Base-by-base conservation (phyloP, 2,113 vertebrate species). In the Hoplias malabaricus region DNA sequence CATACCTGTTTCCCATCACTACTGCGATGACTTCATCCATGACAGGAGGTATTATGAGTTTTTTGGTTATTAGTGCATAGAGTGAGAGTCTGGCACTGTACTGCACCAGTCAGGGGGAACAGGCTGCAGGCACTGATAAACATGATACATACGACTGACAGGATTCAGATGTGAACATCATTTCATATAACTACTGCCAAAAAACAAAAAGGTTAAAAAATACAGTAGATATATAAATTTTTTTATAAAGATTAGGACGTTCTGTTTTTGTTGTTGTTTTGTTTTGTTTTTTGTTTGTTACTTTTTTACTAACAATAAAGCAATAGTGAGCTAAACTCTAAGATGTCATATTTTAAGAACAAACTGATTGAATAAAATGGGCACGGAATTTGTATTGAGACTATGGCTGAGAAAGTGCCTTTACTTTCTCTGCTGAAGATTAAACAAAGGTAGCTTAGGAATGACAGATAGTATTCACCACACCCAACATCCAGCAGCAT, bases 401-500 rank as follows among this genome's bases (percentile, higher is more conserved):
- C 42, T 6, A 29, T 21, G n/a, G 6, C 9, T 31, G 40, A 69
- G 42, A 48, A 46, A 69, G 25, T 31, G 42, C 5, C 66, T 8
- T 68, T 69, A 16, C 27, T 36, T 56, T 69, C 23, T 38, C 59
- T 43, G 21, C 46, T 36, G 3, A 19, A 69, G 69, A 46, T 53
- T 21, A 65, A 31, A 38, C 19, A 31, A 23, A 50, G n/a, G 12
- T 7, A 34, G 2, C 25, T 46, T 27, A 23, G 36, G 54, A 61
- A 61, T 43, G 25, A 36, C 11, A 65, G 42, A 29, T 23, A 66
- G 38, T 54, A 19, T 31, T 43, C 57, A 54, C 69, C 48, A 40
- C 34, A 79, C 38, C 69, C 77, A 68, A 53, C 53, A 69, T 48
- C n/a, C 43, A 19, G 43, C 53, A 69, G 56, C 56, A n/a, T 6